These are phyloP conservation scores for Sarcophaga variegata DNA, from an alignment of 2,888 invertebrate genomes.

Conservation along the genomic window DNA sequence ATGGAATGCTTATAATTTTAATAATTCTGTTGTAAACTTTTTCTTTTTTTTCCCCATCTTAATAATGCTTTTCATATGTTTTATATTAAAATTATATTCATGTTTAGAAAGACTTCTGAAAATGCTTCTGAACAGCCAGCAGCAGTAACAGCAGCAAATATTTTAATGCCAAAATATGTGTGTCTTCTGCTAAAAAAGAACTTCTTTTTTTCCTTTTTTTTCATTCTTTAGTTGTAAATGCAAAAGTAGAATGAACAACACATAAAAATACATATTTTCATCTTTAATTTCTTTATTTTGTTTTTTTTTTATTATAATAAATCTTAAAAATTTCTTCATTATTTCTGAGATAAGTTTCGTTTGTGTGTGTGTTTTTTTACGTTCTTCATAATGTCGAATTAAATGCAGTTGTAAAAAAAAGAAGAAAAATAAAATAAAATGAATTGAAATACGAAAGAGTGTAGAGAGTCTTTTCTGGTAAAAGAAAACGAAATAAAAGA, in stretches of 20 bases:
- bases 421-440: background rate
- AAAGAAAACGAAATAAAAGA: background rate
- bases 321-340: slow-evolving; percentile 51
- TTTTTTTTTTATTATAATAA: slow-evolving; percentile 44
- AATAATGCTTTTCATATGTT: slow-evolving; percentile 38
- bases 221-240: slow-evolving; percentile 14
- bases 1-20: background rate
- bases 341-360: background rate
- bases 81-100: slow-evolving; percentile 30
- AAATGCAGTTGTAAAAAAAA: slow-evolving; percentile 36
- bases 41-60: background rate
- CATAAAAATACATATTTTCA: slow-evolving; percentile 33
- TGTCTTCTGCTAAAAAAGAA: too few relatives aligned
- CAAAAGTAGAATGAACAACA: slow-evolving; percentile 34
- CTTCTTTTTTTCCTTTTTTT: background rate
- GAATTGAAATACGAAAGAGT: background rate
- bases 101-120: background rate
- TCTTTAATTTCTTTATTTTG: slow-evolving; percentile 22
- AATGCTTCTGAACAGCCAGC: background rate
- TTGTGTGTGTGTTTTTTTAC: slow-evolving; percentile 1
- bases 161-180: slow-evolving; percentile 44
- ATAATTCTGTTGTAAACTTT: background rate
- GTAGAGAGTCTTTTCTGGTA: background rate
- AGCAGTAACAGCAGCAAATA: slow-evolving; percentile 34
- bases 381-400: background rate